Percentiles rank a stretch among this genome's conserved stretches.
Evolutionary conservation across 1,140 invertebrate genomes (phyloP).

Genomic region (Drosophila pruinosa): DNA sequence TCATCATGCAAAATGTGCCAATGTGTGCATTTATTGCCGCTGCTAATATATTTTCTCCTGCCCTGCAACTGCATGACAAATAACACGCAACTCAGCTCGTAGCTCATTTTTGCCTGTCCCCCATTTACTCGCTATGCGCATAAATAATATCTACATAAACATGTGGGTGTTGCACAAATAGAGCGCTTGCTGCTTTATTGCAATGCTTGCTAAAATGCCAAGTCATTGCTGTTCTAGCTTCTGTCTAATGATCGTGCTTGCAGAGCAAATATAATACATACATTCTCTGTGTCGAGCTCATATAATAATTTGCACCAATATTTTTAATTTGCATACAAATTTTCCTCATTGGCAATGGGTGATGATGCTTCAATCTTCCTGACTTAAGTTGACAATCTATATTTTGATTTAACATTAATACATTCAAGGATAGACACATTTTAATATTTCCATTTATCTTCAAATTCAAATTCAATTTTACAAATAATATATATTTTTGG

Average conservation of each 20-base stretch:
- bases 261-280: neutral
- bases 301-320: too few relatives aligned
- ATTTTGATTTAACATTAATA: too few relatives aligned
- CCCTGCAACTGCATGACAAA: slow-evolving; percentile 8
- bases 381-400: too few relatives aligned
- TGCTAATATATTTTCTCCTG: slow-evolving; percentile 56
- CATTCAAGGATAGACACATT: too few relatives aligned
- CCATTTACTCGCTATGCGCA: neutral
- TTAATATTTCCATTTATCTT: too few relatives aligned
- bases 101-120: neutral
- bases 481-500: too few relatives aligned
- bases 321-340: too few relatives aligned
- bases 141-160: slow-evolving; percentile 14
- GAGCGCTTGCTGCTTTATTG: slow-evolving; percentile 58
- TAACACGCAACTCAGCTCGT: neutral
- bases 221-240: neutral
- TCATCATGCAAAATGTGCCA: slow-evolving; percentile 44
- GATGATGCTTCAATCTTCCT: too few relatives aligned
- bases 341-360: too few relatives aligned
- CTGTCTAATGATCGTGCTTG: neutral
- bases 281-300: neutral
- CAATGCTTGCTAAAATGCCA: slow-evolving; percentile 35
- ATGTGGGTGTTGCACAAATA: slow-evolving; percentile 23
- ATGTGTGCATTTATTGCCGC: slow-evolving; percentile 67
- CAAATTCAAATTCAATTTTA: too few relatives aligned